phyloP scores from a whole-genome alignment of 2,113 vertebrate species.

The Colinus virginianus region DNA sequence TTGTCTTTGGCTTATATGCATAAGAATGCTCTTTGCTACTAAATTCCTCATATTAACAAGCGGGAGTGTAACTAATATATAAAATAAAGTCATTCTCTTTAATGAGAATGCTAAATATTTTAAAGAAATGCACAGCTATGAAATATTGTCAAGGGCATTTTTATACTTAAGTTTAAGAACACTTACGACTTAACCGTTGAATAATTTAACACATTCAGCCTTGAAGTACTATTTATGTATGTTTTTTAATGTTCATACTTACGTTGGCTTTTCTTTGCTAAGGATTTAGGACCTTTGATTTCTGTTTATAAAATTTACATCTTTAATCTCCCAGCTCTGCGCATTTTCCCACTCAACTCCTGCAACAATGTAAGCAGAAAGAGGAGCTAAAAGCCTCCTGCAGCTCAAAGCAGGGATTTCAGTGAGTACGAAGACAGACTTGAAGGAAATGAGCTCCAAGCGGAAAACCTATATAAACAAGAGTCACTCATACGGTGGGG shows the following conservation, averaged over 20 bases:
- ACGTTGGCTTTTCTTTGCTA: constrained; percentile 83
- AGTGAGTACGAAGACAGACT: constrained; percentile 52
- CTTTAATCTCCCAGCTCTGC: constrained; percentile 82
- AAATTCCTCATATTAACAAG: constrained; percentile 85
- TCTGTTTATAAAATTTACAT: constrained; percentile 88
- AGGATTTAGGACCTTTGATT: constrained; percentile 86
- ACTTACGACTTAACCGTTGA: constrained; percentile 86
- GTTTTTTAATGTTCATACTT: constrained; percentile 86
- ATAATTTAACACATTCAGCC: constrained; percentile 87
- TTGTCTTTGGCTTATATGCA: constrained; percentile 81
- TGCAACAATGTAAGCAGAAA: constrained; percentile 68
- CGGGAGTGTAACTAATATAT: constrained; percentile 86
- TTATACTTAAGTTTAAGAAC: constrained; percentile 90
- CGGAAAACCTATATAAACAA: constrained; percentile 44
- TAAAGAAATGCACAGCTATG: constrained; percentile 84
- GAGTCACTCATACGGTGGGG: constrained; percentile 52
- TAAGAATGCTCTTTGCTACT: constrained; percentile 81
- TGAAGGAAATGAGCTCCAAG: constrained; percentile 50
- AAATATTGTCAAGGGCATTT: constrained; percentile 90
- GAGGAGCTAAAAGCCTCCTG: neutral
- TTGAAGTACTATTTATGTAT: constrained; percentile 87
- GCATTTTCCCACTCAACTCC: constrained; percentile 71
- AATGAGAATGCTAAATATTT: constrained; percentile 92
- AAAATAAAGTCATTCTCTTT: constrained; percentile 89
- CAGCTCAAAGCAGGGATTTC: constrained; percentile 37